These are phyloP conservation scores for Bicyclus anynana DNA, from an alignment of 1,140 invertebrate genomes.

Conservation along the genomic window DNA sequence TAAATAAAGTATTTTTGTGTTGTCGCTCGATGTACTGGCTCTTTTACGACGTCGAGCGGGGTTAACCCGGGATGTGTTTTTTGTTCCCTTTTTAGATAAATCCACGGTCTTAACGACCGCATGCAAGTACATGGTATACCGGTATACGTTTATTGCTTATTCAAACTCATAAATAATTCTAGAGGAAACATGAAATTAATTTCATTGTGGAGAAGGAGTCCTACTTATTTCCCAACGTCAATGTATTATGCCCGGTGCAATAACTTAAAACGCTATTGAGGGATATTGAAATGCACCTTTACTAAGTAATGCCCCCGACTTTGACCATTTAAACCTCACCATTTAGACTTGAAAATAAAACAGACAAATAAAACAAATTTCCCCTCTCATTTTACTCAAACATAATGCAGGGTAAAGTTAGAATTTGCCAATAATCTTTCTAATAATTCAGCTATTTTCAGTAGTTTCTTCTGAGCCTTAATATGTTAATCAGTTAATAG, in stretches of 20 bases:
- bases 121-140: conserved; percentile 72
- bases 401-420: no score
- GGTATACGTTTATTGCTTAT: conserved; percentile 71
- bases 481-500: no score
- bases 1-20: conserved; percentile 77
- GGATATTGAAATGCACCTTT: neutral
- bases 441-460: no score
- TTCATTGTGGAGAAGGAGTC: conserved; percentile 53
- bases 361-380: no score
- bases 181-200: conserved; percentile 71
- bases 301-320: no score
- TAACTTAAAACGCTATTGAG: conserved; percentile 1
- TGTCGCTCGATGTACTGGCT: conserved; percentile 51
- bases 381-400: no score
- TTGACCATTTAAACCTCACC: no score
- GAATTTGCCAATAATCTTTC: no score
- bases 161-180: conserved; percentile 69
- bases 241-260: conserved; percentile 7
- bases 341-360: no score
- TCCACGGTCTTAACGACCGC: conserved; percentile 66
- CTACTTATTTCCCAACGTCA: conserved; percentile 24
- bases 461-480: no score
- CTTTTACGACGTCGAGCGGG: conserved; percentile 66
- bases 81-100: conserved; percentile 73
- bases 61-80: conserved; percentile 51